Evolutionary conservation across 1,140 invertebrate species (phyloP).

Genomic region (Orussus abietinus): DNA sequence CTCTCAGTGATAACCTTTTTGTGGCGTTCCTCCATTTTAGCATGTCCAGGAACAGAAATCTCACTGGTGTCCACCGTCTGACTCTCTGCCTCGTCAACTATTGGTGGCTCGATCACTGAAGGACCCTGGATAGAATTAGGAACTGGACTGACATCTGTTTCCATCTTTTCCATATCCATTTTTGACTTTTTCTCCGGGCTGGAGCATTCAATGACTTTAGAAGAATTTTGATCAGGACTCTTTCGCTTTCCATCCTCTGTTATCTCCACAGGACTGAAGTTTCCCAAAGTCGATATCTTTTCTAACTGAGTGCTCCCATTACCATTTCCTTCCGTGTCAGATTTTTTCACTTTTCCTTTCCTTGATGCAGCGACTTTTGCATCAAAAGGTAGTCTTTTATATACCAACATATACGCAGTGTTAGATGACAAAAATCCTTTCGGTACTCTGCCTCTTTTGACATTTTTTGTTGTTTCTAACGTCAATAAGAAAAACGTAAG

Average conservation of each 20-base stretch:
- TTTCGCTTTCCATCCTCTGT: slow-evolving; percentile 18
- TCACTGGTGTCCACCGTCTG: slow-evolving; percentile 1
- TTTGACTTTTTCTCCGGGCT: slow-evolving; percentile 3
- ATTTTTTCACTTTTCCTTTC: too few relatives aligned
- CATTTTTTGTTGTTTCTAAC: slow-evolving; percentile 44
- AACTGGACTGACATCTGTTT: too few relatives aligned
- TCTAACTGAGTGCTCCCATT: too few relatives aligned
- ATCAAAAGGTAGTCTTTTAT: slow-evolving; percentile 39
- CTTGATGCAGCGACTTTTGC: too few relatives aligned
- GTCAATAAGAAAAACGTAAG: slow-evolving; percentile 20
- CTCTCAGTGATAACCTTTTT: slow-evolving; percentile 11
- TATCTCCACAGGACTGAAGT: too few relatives aligned
- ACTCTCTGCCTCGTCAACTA: not conserved
- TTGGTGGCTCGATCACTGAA: not conserved
- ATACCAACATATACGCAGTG: slow-evolving; percentile 69
- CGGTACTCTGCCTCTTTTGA: slow-evolving; percentile 45
- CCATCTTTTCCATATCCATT: slow-evolving; percentile 1
- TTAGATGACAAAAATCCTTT: slow-evolving; percentile 54
- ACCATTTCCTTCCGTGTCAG: too few relatives aligned
- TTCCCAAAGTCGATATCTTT: too few relatives aligned
- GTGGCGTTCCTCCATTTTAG: not conserved
- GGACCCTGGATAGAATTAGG: too few relatives aligned
- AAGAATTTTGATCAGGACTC: slow-evolving; percentile 11
- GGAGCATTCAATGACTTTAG: too few relatives aligned
- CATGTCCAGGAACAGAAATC: not conserved